Base-by-base conservation (phyloP, 1,140 invertebrate species). In the Drosophila tristis region DNA sequence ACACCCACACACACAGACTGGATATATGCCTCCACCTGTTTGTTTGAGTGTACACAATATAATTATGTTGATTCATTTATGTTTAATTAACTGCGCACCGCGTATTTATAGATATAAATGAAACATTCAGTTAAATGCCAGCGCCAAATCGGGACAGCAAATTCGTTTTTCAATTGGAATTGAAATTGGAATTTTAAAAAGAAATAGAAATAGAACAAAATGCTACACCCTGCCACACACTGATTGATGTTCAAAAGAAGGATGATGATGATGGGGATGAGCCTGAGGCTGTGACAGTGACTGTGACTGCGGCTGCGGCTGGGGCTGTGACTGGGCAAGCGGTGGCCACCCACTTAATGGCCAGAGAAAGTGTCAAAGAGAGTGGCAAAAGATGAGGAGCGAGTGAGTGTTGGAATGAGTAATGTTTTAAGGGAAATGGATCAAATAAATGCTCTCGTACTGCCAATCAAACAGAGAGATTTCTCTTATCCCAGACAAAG, bases 31-130 rank as follows among this genome's bases (percentile, higher is more conserved):
- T 23, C 23, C 13, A 59, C 29, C 20, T 59, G 42, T 53, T 39
- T 13, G 29, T 23, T 9, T 26, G 13, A 55, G 49, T 72, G 67
- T 72, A 58, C 67, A 54, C 70, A 72, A 72, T 72, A 73, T 73
- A 73, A 73, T 73, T 73, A 72, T 73, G 70, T 72, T 73, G 66
- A 73, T 72, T 72, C 66, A 73, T 62, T 73, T 73, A 71, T 73
- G 70, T 73, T 73, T 62, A 72, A 73, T 72, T 73, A 73, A 61
- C 70, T 73, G 67, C 23, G 58, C 56, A 43, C 35, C 50, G 57
- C 67, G 67, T 59, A 59, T 71, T 71, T 68, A 68, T 71, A 71
- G 64, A 71, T 70, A 45, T 49, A 68, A 56, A 67, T 56, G 31
- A 56, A 66, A 67, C 62, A 68, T 68, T 55, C 20, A 48, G 20